Percentiles rank a stretch among this genome's conserved stretches.
Evolutionary conservation across 2,113 vertebrate genomes (phyloP).

Genomic region (Sinocyclocheilus maitianheensis): DNA sequence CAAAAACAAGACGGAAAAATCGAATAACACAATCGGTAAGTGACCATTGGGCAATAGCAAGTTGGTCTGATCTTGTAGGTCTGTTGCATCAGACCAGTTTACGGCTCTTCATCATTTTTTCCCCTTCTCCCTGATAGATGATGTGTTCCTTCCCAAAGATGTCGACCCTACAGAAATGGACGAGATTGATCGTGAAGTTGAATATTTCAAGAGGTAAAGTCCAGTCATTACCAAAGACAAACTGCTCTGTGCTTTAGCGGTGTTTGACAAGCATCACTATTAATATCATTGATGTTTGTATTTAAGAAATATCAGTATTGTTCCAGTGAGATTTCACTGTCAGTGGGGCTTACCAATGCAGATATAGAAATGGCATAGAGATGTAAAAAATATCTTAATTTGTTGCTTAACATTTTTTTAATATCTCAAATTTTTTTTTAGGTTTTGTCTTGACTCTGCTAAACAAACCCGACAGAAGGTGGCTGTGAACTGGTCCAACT

Average conservation of each 20-base stretch:
- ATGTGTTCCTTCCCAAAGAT: constrained; percentile 98
- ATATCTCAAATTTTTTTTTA: constrained; percentile 54
- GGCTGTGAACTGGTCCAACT: constrained; percentile 99
- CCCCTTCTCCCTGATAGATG: constrained; percentile 76
- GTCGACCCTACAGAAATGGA: constrained; percentile 94
- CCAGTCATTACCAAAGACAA: background rate
- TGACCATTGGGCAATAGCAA: background rate
- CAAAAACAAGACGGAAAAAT: constrained; percentile 91
- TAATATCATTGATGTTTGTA: too few species aligned
- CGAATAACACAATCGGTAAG: constrained; percentile 85
- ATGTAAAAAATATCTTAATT: background rate
- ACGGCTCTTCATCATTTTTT: background rate
- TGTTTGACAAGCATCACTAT: background rate
- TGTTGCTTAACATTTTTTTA: background rate
- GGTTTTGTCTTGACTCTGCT: constrained; percentile 98
- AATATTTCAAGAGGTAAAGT: constrained; percentile 94
- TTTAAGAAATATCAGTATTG: too few species aligned
- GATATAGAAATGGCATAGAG: background rate
- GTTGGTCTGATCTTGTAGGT: background rate
- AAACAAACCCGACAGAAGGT: constrained; percentile 98
- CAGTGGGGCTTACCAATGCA: background rate
- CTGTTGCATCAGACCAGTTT: background rate
- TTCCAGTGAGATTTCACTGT: too few species aligned
- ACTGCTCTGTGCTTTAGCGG: background rate
- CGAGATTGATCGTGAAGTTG: constrained; percentile 96